Evolutionary conservation across 2,113 vertebrate genomes (phyloP), one percentile per base, ranked within the genome.

Genomic region (Phalacrocorax pelagicus): DNA sequence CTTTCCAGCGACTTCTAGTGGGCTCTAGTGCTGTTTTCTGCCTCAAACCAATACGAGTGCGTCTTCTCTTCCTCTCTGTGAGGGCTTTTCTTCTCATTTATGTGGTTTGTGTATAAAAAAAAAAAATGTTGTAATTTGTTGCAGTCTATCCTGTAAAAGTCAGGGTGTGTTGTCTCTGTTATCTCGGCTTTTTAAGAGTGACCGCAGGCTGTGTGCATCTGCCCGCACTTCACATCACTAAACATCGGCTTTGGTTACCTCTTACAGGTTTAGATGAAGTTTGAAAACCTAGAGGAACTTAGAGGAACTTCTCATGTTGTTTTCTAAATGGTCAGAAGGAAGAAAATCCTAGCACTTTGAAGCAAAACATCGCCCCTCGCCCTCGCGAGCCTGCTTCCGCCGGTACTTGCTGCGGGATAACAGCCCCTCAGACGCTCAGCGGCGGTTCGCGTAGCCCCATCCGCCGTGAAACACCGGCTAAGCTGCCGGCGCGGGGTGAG

Each of bases 111-210:
- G 71, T 81, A 44, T 94, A 18, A 11, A 21, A 22, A 58, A n/a
- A 34, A 58, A 57, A 34, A 57, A 52, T 88, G 34, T 73, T 95
- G 90, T 81, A 82, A 80, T 55, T 51, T 78, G 87, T 92, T 96
- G 81, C 55, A 82, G 67, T 32, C 79, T 85, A 7, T 81, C 69
- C 54, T 70, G 94, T 51, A 49, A 92, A 94, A 97, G 95, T 70
- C 86, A 5, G 49, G 81, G 72, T 81, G 55, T 66, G 26, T 87
- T 51, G 65, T 54, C 74, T 86, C 94, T 77, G 72, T 66, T 49
- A 0, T 27, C 63, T 6, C 15, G 26, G 77, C 82, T 67, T 92
- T 75, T 47, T 40, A 36, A 34, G 62, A 54, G 90, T 20, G 54
- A 11, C 34, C 21, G 81, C 51, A 62, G 44, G 36, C 32, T 42